Conservation (phyloP, 2,888 invertebrate genomes). For the Cotesia congregata region DNA sequence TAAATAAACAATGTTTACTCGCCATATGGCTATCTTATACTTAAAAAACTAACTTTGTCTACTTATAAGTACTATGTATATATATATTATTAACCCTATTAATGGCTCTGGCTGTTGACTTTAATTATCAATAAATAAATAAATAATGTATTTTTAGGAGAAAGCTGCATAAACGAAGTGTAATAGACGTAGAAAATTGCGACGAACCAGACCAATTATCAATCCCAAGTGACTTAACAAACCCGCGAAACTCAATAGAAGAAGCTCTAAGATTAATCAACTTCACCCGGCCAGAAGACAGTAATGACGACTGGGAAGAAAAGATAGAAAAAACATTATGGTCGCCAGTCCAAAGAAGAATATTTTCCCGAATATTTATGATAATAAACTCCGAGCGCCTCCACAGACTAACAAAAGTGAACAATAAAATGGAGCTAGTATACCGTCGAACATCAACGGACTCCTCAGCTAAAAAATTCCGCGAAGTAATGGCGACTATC, state of each 20-base stretch:
- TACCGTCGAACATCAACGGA: constrained; percentile 80
- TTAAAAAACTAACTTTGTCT: no score
- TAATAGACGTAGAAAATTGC: constrained; percentile 70
- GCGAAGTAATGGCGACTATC: constrained; percentile 78
- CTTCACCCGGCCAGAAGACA: constrained; percentile 74
- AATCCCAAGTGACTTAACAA: constrained; percentile 74
- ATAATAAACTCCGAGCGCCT: constrained; percentile 79
- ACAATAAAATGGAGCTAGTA: constrained; percentile 77
- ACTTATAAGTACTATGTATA: no score
- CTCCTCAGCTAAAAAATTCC: constrained; percentile 77
- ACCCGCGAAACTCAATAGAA: constrained; percentile 78
- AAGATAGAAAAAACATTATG: constrained; percentile 75
- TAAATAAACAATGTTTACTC: no score
- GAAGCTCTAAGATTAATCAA: constrained; percentile 79
- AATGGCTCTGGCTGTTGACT: no score
- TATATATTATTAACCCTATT: no score
- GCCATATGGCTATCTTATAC: no score
- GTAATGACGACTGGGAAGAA: constrained; percentile 79
- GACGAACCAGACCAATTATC: neutral
- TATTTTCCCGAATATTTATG: constrained; percentile 78
- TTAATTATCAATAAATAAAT: neutral
- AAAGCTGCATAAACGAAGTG: constrained; percentile 42
- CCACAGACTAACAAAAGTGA: constrained; percentile 76
- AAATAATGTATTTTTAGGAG: neutral
- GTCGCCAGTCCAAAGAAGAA: constrained; percentile 76